Evolutionary conservation across 1,140 invertebrate genomes (phyloP), one percentile per base, ranked within the genome.

Genomic region (Scaptodrosophila lebanonensis): DNA sequence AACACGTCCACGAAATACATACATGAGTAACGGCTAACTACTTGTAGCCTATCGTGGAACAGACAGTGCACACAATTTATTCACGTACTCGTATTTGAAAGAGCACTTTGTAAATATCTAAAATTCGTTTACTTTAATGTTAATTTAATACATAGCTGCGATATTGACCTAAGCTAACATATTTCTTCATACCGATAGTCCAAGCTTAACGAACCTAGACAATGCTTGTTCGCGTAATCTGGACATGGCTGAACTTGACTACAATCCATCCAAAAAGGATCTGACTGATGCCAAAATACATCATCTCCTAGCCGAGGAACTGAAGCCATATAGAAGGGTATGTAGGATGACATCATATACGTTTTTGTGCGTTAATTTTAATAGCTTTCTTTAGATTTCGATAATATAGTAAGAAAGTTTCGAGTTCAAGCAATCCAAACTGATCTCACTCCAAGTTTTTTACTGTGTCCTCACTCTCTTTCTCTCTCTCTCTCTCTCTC

Each of bases 261-360:
- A 97, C 84, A 96, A 95, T 90, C 94, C 95, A 44, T 95, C 93
- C 29, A 95, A 93, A 79, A 95, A 95, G 86, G 95, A 97, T 88
- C 87, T 97, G 42, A 96, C 95, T 2, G 96, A 98, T 87, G 95
- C 95, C 6, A 94, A 92, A 86, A 96, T 98, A 62, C 96, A 98
- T 88, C 96, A 98, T 87, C 89, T 98, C 25, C 88, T 98, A 9
- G 94, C 94, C 5, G 95, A 97, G 87, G 95, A 97, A 87, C 89
- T 98, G 48, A 95, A 95, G 87, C 95, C 96, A 6, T 93, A 95
- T 83, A 92, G 94, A 89, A 91, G 94, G 87, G 96, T 97, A 91
- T 91, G 91, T 89, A 66, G 57, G 6, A 8, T 11, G 11, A 2
- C 13, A 18, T 18, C 18, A n/a, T n/a, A 7, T 12, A 18, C 2